Percentiles rank a stretch among this genome's conserved stretches.
phyloP scores from a whole-genome alignment of 2,888 invertebrate genomes.

The Osedax frankpressi region DNA sequence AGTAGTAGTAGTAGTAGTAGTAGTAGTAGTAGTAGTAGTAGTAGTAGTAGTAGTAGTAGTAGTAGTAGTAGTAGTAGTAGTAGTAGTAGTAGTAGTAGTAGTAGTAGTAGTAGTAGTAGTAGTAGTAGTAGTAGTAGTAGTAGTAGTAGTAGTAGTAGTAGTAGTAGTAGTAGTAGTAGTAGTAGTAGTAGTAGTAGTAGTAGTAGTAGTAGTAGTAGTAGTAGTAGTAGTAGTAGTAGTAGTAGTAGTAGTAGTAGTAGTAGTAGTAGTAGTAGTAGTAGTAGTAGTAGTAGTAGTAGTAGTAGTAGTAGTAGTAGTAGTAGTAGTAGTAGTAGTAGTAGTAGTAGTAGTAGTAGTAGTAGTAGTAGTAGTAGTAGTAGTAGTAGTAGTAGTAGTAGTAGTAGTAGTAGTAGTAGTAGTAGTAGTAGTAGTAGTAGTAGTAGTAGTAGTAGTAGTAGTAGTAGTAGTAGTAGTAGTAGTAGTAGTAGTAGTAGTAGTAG shows the following conservation, averaged over 20 bases:
- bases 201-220: neutral
- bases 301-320: constrained; percentile 1
- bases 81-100: neutral
- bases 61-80: neutral
- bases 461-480: neutral
- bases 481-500: neutral
- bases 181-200: neutral
- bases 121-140: neutral
- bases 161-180: neutral
- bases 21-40: neutral
- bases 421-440: neutral
- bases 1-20: neutral
- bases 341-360: constrained; percentile 3
- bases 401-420: neutral
- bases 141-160: neutral
- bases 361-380: neutral
- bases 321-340: constrained; percentile 5
- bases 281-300: constrained; percentile 1
- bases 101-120: neutral
- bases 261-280: neutral
- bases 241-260: neutral
- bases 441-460: neutral
- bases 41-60: neutral
- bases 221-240: neutral
- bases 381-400: neutral